phyloP scores from a whole-genome alignment of 1,140 invertebrate species.

The Drosophila pruinosa region DNA sequence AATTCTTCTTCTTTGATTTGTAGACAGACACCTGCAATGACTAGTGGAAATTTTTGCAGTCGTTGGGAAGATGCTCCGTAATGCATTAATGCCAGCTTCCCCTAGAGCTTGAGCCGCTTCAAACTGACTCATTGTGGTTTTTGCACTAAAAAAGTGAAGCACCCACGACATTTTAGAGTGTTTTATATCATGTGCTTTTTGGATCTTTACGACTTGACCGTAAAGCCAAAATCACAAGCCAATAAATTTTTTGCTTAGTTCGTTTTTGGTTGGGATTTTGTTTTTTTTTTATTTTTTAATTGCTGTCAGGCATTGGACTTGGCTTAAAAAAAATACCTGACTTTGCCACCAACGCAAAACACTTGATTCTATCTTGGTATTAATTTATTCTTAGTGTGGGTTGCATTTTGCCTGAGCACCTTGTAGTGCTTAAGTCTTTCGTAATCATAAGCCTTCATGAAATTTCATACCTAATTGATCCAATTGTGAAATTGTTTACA shows the following conservation, averaged over 20 bases:
- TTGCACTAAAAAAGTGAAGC: conserved; percentile 44
- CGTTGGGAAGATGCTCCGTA: conserved; percentile 30
- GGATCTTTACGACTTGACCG: conserved; percentile 21
- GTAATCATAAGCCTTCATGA: conserved; percentile 21
- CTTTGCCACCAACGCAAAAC: conserved; percentile 37
- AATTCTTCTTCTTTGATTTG: conserved; percentile 58
- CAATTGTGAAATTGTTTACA: conserved; percentile 16
- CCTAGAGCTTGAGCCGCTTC: not conserved
- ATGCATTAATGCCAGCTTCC: not conserved
- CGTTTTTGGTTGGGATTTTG: conserved; percentile 1
- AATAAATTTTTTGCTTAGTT: conserved; percentile 30
- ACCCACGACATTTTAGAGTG: conserved; percentile 38
- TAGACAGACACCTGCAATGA: conserved; percentile 67
- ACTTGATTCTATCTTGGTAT: conserved; percentile 9
- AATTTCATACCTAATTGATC: conserved; percentile 26
- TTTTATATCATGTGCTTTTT: conserved; percentile 45
- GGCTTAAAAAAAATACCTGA: conserved; percentile 24
- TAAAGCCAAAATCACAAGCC: conserved; percentile 46
- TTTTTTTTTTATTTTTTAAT: conserved; percentile 10
- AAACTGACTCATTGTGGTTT: conserved; percentile 36
- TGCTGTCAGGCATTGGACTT: conserved; percentile 19
- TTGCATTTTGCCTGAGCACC: conserved; percentile 3
- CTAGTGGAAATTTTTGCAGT: conserved; percentile 48
- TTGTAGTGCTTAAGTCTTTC: conserved; percentile 17
- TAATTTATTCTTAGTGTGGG: conserved; percentile 32